Base-by-base conservation (phyloP, 2,113 vertebrate species). In the Cyprinodon variegatus region DNA sequence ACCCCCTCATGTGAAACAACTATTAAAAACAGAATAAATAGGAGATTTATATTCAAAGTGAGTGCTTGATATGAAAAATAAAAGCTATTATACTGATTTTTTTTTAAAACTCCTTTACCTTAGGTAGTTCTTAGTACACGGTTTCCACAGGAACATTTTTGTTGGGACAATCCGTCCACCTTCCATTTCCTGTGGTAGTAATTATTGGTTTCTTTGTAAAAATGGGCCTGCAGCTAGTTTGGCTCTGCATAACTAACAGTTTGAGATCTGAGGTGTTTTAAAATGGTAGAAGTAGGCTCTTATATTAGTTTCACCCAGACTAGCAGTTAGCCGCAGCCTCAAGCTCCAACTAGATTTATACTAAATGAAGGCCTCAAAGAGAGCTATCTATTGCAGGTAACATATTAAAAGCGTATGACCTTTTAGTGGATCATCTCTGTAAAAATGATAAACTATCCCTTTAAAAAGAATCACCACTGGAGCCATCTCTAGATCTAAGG, bases 401-500 rank as follows among this genome's bases (percentile, higher is more conserved):
- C 6, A 57, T 57, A 57, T 57, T 20, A 10, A 57, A 1, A 20
- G 50, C 50, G 20, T 57, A n/a, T 53, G 50, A 53, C 50, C 15
- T 53, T 53, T 53, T 17, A 53, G 20, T 53, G 15, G 50, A 53
- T 53, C 50, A 53, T 53, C 14, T 17, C 13, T 13, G 15, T 50
- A 15, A 50, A 50, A 14, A 14, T 50, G 13, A 17, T 57, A n/a
- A n/a, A 57, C 50, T 57, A 57, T n/a, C 50, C 50, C 6, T 57
- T 71, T 71, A 77, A 79, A 82, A 79, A 20, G 61, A 59, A 74
- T 82, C 12, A 74, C 1, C 39, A 41, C 29, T 17, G 67, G 48
- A 1, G 37, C n/a, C 39, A 70, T 87, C 77, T 76, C 66, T 77
- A 83, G 65, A 83, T 80, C 43, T 64, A 68, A 67, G 72, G 72